Base-by-base conservation (phyloP, 2,888 invertebrate genomes). In the Dasypogon diadema region DNA sequence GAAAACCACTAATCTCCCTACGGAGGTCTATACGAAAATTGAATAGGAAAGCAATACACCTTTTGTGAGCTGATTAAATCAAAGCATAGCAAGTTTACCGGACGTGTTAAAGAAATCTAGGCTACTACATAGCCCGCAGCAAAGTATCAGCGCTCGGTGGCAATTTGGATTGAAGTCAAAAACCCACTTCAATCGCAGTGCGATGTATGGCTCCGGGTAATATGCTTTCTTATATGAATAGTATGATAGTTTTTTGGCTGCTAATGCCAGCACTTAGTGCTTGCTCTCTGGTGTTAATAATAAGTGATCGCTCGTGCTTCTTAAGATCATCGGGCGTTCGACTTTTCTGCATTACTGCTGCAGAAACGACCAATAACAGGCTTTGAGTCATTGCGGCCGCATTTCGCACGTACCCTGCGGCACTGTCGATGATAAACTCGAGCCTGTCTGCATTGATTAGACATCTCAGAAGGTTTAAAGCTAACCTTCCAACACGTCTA, bases 91-190 rank as follows among this genome's bases (percentile, higher is more conserved):
- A 30, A 58, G 24, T 58, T 26, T 56, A 74, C 58, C 74, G 74
- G 74, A 74, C 74, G 74, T 63, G 22, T 46, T 65, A 46, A 10
- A 22, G 12, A 34, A 60, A 74, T 58, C 48, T 74, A 60, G 74
- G 74, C 46, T 74, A 48, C 24, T 24, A 30, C 18, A 63, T 63
- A 34, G 74, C 74, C 60, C 48, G 16, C 2, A 30, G 74, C 74
- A 22, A 74, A 22, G 65, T 48, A 65, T 65, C 48, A 22, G 24
- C 65, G 46, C 46, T 65, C 65, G 22, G 22, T 46, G 65, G 24
- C 46, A 48, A 22, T 65, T 65, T 48, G 24, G 65, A 48, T 65
- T 65, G 46, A 26, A 65, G 46, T 65, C 65, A 42, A 65, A 65
- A 65, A 16, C 14, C 46, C 46, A 46, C 65, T 42, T 42, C 22